Evolutionary conservation across 35 echinoderm and acorn worm species (phyloP), one percentile per base, ranked within the genome.

Genomic region (Lytechinus variegatus): DNA sequence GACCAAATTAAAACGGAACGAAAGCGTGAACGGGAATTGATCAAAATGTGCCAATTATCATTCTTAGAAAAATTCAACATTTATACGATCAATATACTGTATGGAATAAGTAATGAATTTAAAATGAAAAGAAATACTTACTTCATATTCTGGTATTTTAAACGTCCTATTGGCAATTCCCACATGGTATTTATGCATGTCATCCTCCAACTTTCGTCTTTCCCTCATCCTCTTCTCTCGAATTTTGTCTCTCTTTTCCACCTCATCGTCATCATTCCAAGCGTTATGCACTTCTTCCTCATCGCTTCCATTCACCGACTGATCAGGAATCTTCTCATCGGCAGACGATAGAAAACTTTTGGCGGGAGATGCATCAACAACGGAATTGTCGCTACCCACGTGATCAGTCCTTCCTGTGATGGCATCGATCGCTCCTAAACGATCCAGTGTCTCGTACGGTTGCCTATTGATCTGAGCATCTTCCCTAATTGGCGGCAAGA

Each of bases 151-250:
- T 24, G 96, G 96, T 21, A 96, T 61, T 21, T 56, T 94, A 54
- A 94, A 96, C 13, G 95, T 91, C 52, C 95, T 54, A 51, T 94
- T 97, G 9, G 95, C 86, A 54, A 97, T 97, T 1, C 95, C 93
- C 28, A 97, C 87, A 52, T 97, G 97, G 56, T 97, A 97, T 91
- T 95, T 97, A 56, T 96, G 92, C 87, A 94, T 96, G 8, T 91
- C 92, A 44, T 94, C 95, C 27, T 94, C 86, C n/a, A 94, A 87
- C 58, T 96, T 94, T 86, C 56, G 72, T 92, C 87, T 94, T 29
- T 95, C 56, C 24, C 94, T 94, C 86, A 94, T 53, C 33, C 56
- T 94, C 72, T 94, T 94, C 87, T 94, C 89, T 14, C 52, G 71
- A 88, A 61, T 91, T 92, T 94, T 94, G 5, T 56, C 54, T 87